A percentile compares a stretch with the other conserved stretches of the same genome.
phyloP scores from a whole-genome alignment of 2,797 vertebrate genomes.

The Melanotaenia pygmaea region DNA sequence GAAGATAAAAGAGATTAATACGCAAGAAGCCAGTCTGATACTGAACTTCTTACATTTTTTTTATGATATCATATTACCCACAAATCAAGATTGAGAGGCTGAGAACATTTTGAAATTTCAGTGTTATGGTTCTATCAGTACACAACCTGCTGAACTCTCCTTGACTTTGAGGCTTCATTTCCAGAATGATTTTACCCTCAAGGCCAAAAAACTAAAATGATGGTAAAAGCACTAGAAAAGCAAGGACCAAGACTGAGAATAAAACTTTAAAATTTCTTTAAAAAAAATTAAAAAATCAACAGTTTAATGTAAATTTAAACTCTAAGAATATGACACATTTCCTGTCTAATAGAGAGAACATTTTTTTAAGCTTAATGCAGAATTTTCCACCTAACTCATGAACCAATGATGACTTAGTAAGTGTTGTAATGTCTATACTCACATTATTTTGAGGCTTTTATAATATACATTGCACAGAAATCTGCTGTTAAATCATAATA shows the following conservation, averaged over 20 bases:
- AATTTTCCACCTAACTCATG: neutral
- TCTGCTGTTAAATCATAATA: slow-evolving; percentile 3
- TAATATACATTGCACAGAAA: slow-evolving; percentile 18
- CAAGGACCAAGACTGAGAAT: neutral
- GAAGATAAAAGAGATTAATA: slow-evolving; percentile 50
- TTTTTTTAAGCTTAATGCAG: neutral
- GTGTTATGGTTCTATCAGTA: slow-evolving; percentile 10
- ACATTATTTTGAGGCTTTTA: slow-evolving; percentile 14
- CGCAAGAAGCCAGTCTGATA: slow-evolving; percentile 35
- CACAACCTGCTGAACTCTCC: slow-evolving; percentile 33
- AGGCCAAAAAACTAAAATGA: slow-evolving; percentile 31
- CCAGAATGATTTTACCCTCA: slow-evolving; percentile 26
- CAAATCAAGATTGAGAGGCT: slow-evolving; percentile 45
- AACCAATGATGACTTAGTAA: neutral
- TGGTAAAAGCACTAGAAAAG: slow-evolving; percentile 4
- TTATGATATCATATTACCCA: slow-evolving; percentile 38
- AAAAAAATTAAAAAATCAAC: neutral
- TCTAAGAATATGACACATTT: neutral
- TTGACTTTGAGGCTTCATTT: slow-evolving; percentile 25
- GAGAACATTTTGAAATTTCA: slow-evolving; percentile 27
- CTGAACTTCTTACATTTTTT: slow-evolving; percentile 33
- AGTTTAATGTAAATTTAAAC: neutral
- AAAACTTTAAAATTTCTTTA: neutral
- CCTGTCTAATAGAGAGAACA: neutral
- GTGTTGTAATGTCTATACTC: neutral